Base-by-base conservation (phyloP, 2,888 invertebrate genomes). In the Andrena haemorrhoa region DNA sequence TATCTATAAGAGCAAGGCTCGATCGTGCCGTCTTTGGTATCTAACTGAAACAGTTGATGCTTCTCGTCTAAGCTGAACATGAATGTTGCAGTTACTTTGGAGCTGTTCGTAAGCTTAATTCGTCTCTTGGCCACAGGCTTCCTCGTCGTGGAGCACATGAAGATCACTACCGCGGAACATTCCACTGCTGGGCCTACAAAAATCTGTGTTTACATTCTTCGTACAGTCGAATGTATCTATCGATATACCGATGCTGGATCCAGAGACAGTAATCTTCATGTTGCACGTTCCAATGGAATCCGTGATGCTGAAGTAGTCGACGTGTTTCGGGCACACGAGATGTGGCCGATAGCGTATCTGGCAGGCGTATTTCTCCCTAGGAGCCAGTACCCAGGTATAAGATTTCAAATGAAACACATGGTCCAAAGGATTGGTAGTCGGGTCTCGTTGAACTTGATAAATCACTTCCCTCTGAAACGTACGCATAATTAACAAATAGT, bases 51-150 rank as follows among this genome's bases (percentile, higher is more conserved):
- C 16, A 92, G 77, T 53, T 89, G 90, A 49, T 92, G 89, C 33
- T 83, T 66, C 29, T 75, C 80, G 66, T 92, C 91, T 2, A 92
- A 75, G 64, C 94, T 94, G 29, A 94, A 93, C 79, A 93, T 90
- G 79, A 93, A 94, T 23, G 72, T 87, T 2, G 94, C 93, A 0
- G 90, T 71, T 23, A 90, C 83, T 20, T 86, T 84, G 0, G 94
- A 92, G 31, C 83, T 73, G 81, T 94, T 94, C 12, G 73, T 88
- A 16, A 94, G 81, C 87, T 92, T 94, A 31, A 94, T 87, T 2
- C 91, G 90, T 20, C 89, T 91, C 26, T 84, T 86, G 2, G 68
- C 74, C 60, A 65, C 68, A 8, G 65, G 64, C 23, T 35, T 70
- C 47, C 79, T 69, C 2, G 29, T 69, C 1, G 82, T 63, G 56